Base-by-base conservation (phyloP, 2,113 vertebrate species). In the Podilymbus podiceps region DNA sequence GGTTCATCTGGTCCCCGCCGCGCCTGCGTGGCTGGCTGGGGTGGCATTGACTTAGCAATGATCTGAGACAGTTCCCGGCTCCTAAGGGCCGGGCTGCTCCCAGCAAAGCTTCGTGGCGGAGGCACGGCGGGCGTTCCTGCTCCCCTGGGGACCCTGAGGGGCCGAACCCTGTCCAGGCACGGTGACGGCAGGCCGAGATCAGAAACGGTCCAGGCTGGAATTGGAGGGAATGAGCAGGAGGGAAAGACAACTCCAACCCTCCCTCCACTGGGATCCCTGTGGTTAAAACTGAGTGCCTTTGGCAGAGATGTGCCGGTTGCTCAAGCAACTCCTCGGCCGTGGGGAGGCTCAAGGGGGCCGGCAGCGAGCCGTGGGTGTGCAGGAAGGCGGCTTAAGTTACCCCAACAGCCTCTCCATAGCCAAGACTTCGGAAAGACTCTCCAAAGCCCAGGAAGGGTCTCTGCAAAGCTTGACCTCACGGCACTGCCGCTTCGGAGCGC, bases 101-200 rank as follows among this genome's bases (percentile, higher is more conserved):
- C 33, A 3, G 79, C 15, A 62, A 28, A 82, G 23, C 42, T 72
- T 38, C 6, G 1, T 5, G 60, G 19, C 14, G 63, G 21, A 25
- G 49, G 49, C 67, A n/a, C 27, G 1, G 30, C 0, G 2, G 9
- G 25, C 1, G 0, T 12, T 25, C 31, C 79, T 15, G 35, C 25
- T 79, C 21, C 60, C 35, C 0, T 1, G 21, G 56, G 59, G 21
- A 87, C n/a, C 28, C 31, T 9, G 18, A 5, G 47, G 7, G 18
- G 15, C 4, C 56, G 24, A 67, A 49, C 12, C 44, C 33, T 50
- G 47, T 46, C 46, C 40, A 38, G 2, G 44, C 1, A 3, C 0
- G 19, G 52, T 0, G 38, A 42, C 3, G 1, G 19, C 31, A 21
- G 27, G 56, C 75, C n/a, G 31, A 62, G 40, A 1, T 15, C 28